phyloP scores from a whole-genome alignment of 2,888 invertebrate species.

The Micoletzkya japonica region DNA sequence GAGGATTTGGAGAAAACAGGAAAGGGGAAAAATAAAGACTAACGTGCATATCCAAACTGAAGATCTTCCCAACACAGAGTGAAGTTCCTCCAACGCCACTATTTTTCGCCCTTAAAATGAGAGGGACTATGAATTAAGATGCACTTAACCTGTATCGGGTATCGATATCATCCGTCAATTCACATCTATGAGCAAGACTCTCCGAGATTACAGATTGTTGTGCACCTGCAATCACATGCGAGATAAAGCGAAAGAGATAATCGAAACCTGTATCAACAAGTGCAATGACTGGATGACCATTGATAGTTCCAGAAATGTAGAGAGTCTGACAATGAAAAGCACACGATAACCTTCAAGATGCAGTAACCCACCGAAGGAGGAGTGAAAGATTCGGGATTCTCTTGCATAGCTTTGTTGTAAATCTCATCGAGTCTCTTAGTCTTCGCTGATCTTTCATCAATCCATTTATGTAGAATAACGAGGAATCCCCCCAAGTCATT shows the following conservation, averaged over 20 bases:
- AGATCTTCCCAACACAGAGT: conserved; percentile 1
- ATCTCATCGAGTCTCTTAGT: conserved; percentile 14
- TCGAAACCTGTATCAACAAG: conserved; percentile 28
- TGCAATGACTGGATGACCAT: conserved; percentile 18
- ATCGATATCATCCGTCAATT: conserved; percentile 7
- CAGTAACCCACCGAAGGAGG: conserved; percentile 11
- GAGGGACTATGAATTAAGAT: background rate
- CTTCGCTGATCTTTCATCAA: background rate
- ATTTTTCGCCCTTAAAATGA: background rate
- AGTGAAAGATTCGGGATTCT: conserved; percentile 18
- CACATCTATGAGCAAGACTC: background rate
- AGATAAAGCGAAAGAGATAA: too few species aligned
- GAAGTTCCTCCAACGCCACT: conserved; percentile 18
- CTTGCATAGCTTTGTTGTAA: background rate
- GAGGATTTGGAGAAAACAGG: background rate
- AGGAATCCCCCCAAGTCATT: conserved; percentile 24
- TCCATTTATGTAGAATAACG: conserved; percentile 13
- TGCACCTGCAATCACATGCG: conserved; percentile 8
- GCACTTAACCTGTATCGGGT: background rate
- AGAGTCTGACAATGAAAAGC: conserved; percentile 6
- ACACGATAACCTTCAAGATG: background rate
- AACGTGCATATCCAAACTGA: conserved; percentile 17
- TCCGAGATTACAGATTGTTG: conserved; percentile 13
- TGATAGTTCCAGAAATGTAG: conserved; percentile 18
- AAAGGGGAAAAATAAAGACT: background rate